Evolutionary conservation across 2,113 vertebrate species (phyloP), one percentile per base, ranked within the genome.

Genomic region (Catharus bicknelli): DNA sequence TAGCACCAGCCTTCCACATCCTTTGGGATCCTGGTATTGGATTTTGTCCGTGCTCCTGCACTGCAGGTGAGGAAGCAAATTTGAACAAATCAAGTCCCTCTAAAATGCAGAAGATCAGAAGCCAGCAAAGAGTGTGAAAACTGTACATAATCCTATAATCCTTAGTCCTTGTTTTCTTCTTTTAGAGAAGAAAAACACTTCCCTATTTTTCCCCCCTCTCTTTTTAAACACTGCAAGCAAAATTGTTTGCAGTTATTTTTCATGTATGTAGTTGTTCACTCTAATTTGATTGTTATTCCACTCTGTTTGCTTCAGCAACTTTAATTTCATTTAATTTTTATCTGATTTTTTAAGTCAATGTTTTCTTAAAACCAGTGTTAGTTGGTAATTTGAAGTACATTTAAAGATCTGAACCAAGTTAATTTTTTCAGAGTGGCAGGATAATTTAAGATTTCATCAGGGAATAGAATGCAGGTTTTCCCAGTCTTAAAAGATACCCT

Each of bases 281-380:
- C 8, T 82, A 45, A 73, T 72, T 70, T 85, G 48, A 10, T 84
- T 92, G 20, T 59, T 83, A 50, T 86, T 91, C 32, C 12, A 38
- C 12, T 78, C 14, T 64, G 16, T 84, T 81, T 92, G 21, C 48
- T 87, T 73, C 58, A 82, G 13, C 17, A 87, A 42, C 54, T 79
- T 84, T 64, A 75, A 86, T 55, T 89, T 84, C 0, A 36, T 84
- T 91, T 81, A 40, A 75, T 45, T 89, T 86, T 91, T 53, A 68
- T 84, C 78, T 70, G 42, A 63, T 47, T 85, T 89, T 94, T 69
- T 18, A 89, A 90, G 26, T 83, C 45, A 78, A 26, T 50, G 61
- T 84, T 86, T 86, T 84, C 42, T 82, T 91, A 16, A 79, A 83
- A 69, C 66, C 19, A 58, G 42, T 66, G 13, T 58, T 61, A 80